Percentiles rank a stretch among this genome's conserved stretches.
Conservation (phyloP, 2,113 vertebrate species). For the Peromyscus leucopus region DNA sequence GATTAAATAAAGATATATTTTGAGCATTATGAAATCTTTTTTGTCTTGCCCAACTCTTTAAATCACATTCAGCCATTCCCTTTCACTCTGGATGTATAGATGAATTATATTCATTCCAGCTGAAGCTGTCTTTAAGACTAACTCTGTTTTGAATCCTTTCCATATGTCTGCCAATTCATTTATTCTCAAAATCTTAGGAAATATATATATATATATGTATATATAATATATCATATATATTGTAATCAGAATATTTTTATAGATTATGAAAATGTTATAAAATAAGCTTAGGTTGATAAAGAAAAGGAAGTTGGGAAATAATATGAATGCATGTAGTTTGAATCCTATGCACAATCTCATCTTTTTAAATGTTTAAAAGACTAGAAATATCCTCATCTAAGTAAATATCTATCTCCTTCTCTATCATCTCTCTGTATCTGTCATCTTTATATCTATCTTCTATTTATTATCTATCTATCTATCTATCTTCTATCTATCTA, state of each 20-base stretch:
- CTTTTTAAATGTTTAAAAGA: background rate
- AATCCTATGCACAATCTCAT: background rate
- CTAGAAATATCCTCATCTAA: background rate
- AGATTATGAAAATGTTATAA: background rate
- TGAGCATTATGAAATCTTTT: slow-evolving; percentile 21
- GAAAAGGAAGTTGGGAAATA: background rate
- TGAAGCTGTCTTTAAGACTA: background rate
- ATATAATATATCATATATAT: background rate
- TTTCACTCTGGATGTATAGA: background rate
- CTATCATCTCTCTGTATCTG: background rate
- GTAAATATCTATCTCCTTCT: background rate
- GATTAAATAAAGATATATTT: background rate
- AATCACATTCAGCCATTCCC: background rate
- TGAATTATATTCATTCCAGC: background rate
- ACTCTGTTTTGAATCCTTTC: background rate
- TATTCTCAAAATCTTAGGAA: background rate
- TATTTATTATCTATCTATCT: background rate
- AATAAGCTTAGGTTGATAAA: background rate
- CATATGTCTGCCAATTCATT: background rate
- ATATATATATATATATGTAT: background rate
- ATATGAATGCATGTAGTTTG: background rate
- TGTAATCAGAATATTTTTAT: background rate
- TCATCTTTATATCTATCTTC: background rate
- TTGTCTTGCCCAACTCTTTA: background rate
- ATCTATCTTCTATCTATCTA: background rate